These are phyloP conservation scores for Eueides isabella DNA, from an alignment of 1,140 invertebrate species.

Conservation along the genomic window DNA sequence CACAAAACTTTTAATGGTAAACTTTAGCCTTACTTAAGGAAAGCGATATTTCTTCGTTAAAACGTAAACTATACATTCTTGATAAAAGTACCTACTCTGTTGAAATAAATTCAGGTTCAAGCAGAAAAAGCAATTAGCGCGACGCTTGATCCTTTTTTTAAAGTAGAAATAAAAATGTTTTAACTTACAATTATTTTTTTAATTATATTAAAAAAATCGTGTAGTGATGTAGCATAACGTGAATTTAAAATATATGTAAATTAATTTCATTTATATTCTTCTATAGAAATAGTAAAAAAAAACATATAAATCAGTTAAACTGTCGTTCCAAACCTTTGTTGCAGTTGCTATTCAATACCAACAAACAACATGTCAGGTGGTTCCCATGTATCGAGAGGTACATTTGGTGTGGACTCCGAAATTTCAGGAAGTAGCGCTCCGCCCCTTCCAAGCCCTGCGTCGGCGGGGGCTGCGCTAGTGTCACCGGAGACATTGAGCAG, in stretches of 20 bases:
- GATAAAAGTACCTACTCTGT: conserved; percentile 8
- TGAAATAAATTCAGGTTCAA: conserved; percentile 15
- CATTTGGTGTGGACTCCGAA: conserved; percentile 67
- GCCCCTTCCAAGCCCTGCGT: conserved; percentile 86
- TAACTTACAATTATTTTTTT: not conserved
- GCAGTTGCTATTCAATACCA: conserved; percentile 83
- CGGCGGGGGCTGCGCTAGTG: conserved; percentile 87
- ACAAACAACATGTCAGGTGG: conserved; percentile 84
- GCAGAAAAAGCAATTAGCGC: conserved; percentile 24
- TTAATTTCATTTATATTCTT: not conserved
- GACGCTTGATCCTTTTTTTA: not conserved
- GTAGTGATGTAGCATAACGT: too few relatives aligned
- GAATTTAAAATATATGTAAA: not conserved
- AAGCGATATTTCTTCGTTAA: conserved; percentile 30
- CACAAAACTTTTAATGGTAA: conserved; percentile 36
- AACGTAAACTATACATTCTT: conserved; percentile 8
- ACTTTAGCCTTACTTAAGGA: conserved; percentile 29
- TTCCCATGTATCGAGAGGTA: conserved; percentile 81
- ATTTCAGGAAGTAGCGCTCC: conserved; percentile 65
- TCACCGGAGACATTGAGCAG: conserved; percentile 86
- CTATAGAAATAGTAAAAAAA: too few relatives aligned
- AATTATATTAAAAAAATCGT: conserved; percentile 5
- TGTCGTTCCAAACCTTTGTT: conserved; percentile 44
- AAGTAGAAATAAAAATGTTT: too few relatives aligned
- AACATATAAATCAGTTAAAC: too few relatives aligned